Percentiles rank a stretch among this genome's conserved stretches.
phyloP scores from a whole-genome alignment of 2,113 vertebrate genomes.

The Ctenodactylus gundi region DNA sequence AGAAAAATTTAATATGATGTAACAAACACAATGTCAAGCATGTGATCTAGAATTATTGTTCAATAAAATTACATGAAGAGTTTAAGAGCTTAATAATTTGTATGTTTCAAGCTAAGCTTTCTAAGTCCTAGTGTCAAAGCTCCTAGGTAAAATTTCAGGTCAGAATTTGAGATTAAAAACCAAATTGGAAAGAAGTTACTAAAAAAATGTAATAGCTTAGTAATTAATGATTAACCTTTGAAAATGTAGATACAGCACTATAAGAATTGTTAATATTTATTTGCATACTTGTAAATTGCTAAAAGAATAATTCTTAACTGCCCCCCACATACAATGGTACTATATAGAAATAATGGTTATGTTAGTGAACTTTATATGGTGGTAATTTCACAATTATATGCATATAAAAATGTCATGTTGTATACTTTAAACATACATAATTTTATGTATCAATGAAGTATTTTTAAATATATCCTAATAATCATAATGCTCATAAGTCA shows the following conservation, averaged over 20 bases:
- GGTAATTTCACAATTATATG: neutral
- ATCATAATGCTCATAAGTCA: neutral
- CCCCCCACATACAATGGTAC: neutral
- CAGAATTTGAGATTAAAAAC: neutral
- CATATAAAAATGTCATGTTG: neutral
- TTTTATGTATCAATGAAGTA: neutral
- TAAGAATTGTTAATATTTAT: neutral
- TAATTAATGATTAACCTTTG: neutral
- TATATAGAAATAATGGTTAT: neutral
- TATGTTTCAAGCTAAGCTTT: neutral
- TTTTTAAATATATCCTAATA: neutral
- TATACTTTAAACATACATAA: neutral
- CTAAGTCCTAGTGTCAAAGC: neutral
- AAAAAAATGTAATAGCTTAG: neutral
- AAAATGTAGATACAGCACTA: rapidly evolving
- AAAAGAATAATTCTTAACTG: neutral
- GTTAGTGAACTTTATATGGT: neutral
- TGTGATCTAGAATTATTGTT: neutral
- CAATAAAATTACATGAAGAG: neutral
- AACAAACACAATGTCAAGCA: neutral
- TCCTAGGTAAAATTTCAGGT: neutral
- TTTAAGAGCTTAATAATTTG: neutral
- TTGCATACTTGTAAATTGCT: neutral
- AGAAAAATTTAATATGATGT: neutral
- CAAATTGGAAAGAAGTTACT: neutral